These are phyloP conservation scores for Microdon myrmicae DNA, from an alignment of 2,888 invertebrate genomes.

Conservation along the genomic window DNA sequence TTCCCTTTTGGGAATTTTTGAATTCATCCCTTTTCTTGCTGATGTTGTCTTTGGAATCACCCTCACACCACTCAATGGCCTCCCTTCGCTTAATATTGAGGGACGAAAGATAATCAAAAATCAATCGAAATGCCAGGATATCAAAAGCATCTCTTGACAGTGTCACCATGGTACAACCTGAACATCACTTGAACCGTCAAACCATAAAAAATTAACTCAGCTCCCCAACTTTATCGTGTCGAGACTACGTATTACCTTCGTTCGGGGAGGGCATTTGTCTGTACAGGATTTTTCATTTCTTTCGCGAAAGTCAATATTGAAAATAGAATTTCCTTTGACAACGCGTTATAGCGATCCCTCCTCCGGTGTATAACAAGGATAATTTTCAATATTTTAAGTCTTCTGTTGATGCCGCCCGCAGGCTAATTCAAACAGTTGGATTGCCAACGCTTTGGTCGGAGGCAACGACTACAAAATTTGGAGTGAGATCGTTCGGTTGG, in stretches of 20 bases:
- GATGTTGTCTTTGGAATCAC: too few species aligned
- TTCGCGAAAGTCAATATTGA: conserved; percentile 49
- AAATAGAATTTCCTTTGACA: conserved; percentile 51
- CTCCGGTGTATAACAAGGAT: conserved; percentile 25
- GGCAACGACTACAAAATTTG: too few species aligned
- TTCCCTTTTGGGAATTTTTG: conserved; percentile 25
- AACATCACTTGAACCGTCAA: conserved; percentile 35
- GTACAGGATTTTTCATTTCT: conserved; percentile 46
- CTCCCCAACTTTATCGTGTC: too few species aligned
- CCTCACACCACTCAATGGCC: too few species aligned
- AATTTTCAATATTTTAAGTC: conserved; percentile 50
- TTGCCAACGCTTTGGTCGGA: conserved; percentile 1
- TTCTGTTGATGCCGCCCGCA: conserved; percentile 51
- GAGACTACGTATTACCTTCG: too few species aligned
- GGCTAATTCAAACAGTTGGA: conserved; percentile 38
- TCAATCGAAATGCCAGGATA: conserved; percentile 45
- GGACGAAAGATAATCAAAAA: conserved; percentile 32
- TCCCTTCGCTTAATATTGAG: conserved; percentile 1
- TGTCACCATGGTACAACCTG: conserved; percentile 40
- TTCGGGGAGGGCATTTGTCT: too few species aligned
- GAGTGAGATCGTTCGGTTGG: too few species aligned
- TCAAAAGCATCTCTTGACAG: conserved; percentile 33
- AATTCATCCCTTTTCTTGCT: conserved; percentile 9
- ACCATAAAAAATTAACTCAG: conserved; percentile 46
- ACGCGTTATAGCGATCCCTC: conserved; percentile 46